A percentile compares a stretch with the other conserved stretches of the same genome.
These are phyloP conservation scores for Triops cancriformis DNA, from an alignment of 1,140 invertebrate species.

Conservation along the genomic window DNA sequence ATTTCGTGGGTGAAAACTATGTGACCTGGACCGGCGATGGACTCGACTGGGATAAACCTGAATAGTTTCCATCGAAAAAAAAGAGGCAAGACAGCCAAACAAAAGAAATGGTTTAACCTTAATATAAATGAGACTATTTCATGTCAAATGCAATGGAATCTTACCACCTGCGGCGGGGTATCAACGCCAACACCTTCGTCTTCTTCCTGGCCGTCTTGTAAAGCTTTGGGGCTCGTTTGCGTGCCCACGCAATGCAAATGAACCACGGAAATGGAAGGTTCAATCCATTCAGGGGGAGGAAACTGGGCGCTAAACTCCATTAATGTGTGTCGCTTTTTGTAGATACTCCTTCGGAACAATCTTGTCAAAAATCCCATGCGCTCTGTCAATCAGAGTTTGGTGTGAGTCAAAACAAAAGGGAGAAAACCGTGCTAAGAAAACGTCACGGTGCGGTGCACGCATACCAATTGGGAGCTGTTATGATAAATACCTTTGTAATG, in stretches of 20 bases:
- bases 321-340: constrained; percentile 20
- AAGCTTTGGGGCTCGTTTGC: constrained; percentile 17
- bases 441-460: not conserved
- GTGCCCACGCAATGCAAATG: constrained; percentile 26
- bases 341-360: constrained; percentile 24
- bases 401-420: not conserved
- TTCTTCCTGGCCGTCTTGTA: not conserved
- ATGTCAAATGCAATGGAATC: not conserved
- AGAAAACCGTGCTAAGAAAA: not conserved
- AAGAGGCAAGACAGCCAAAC: not conserved
- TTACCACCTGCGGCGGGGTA: constrained; percentile 3
- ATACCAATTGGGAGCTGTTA: constrained; percentile 15
- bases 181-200: constrained; percentile 23
- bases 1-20: not conserved
- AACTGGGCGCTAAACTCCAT: constrained; percentile 27
- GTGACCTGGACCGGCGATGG: not conserved
- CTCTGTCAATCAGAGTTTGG: constrained; percentile 12
- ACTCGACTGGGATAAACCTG: not conserved
- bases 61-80: not conserved
- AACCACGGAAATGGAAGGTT: constrained; percentile 17
- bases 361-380: constrained; percentile 26
- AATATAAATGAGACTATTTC: not conserved
- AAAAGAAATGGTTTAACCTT: not conserved
- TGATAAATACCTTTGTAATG: constrained; percentile 16
- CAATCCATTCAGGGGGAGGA: constrained; percentile 28